Evolutionary conservation across 2,113 vertebrate species (phyloP), one percentile per base, ranked within the genome.

Genomic region (Ia io): DNA sequence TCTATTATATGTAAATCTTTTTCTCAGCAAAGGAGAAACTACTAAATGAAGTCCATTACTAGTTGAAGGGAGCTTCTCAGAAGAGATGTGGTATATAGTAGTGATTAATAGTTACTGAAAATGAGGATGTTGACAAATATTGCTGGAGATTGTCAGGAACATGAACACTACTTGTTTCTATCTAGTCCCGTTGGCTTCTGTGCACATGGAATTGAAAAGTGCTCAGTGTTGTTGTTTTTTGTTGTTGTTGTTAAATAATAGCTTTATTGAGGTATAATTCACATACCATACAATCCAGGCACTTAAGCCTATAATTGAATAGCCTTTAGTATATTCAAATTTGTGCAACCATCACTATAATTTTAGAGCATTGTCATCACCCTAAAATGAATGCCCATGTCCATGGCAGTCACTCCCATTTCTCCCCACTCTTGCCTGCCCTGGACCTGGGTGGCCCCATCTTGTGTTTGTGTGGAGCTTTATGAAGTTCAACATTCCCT

Each of bases 11-110:
- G 25, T 82, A 79, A 83, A 83, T 90, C 70, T 25, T 74, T 94
- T 90, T n/a, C 28, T 35, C 4, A 83, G 65, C 32, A 74, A 96
- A 95, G 47, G 35, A 74, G 7, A 35, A 92, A 63, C 5, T 59
- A 56, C 69, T 70, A 95, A 94, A 85, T 92, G 40, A 93, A 95
- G 22, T 88, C 44, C 88, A 63, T 69, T 93, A 82, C 35, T 77
- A 67, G 14, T 63, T 84, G n/a, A 47, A 95, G 47, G 28, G 32
- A 95, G 47, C 44, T 67, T 91, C 44, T 84, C 63, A 95, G 37
- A 85, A 84, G 53, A 92, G 40, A 83, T 90, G 73, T n/a, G 56
- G 32, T 42, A 35, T 16, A 37, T 5, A 77, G 10, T 42, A 74
- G 13, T 49, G 65, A 95, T 91, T 70, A 95, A 82, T 69, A 78